Percentiles rank a stretch among this genome's conserved stretches.
phyloP scores from a whole-genome alignment of 1,140 invertebrate genomes.

The Aphaenogaster ashmeadi region DNA sequence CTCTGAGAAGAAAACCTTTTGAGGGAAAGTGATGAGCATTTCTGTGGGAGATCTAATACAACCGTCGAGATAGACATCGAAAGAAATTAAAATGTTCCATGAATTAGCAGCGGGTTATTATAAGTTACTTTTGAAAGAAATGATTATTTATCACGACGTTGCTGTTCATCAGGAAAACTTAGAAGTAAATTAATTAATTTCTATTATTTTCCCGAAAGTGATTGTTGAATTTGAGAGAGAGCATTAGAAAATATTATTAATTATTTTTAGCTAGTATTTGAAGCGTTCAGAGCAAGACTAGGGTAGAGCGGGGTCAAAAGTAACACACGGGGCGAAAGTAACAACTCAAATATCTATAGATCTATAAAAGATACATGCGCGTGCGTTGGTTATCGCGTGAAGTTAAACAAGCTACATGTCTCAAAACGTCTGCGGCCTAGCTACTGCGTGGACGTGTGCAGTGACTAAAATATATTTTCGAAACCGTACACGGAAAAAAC shows the following conservation, averaged over 20 bases:
- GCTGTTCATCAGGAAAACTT: neutral
- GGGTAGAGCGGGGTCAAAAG: too few relatives aligned
- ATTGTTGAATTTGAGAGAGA: neutral
- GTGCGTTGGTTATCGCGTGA: too few relatives aligned
- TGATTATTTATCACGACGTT: neutral
- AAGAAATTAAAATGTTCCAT: constrained; percentile 59
- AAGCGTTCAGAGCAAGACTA: neutral
- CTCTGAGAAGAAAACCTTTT: constrained; percentile 55
- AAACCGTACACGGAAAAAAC: too few relatives aligned
- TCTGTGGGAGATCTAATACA: constrained; percentile 69
- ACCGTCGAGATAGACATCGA: constrained; percentile 46
- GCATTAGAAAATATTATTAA: neutral
- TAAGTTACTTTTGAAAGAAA: neutral
- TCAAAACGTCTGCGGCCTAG: too few relatives aligned
- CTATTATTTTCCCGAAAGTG: neutral
- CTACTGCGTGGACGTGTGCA: too few relatives aligned
- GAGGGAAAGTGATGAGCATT: constrained; percentile 64
- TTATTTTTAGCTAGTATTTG: neutral
- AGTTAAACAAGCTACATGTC: too few relatives aligned
- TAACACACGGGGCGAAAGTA: too few relatives aligned
- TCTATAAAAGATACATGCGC: too few relatives aligned
- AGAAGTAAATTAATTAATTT: constrained; percentile 19
- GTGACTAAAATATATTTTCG: too few relatives aligned
- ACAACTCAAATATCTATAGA: too few relatives aligned
- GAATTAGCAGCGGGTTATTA: constrained; percentile 34